A percentile compares a stretch with the other conserved stretches of the same genome.
phyloP scores from a whole-genome alignment of 2,888 invertebrate species.

The Rhodophaea formosa region DNA sequence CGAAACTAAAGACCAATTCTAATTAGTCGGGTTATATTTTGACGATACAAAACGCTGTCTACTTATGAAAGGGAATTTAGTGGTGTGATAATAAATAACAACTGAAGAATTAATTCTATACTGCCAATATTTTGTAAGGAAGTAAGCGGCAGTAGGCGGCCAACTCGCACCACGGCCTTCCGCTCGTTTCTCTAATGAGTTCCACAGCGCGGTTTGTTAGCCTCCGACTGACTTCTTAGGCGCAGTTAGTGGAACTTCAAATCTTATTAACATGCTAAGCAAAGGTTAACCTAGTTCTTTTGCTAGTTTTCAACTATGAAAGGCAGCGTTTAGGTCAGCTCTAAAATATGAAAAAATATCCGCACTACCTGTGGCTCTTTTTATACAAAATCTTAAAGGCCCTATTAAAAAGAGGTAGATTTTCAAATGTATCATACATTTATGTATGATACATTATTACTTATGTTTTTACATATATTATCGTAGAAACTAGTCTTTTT shows the following conservation, averaged over 20 bases:
- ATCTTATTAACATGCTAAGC: constrained; percentile 15
- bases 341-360: neutral
- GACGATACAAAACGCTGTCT: too few relatives aligned
- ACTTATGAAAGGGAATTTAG: too few relatives aligned
- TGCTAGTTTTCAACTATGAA: neutral
- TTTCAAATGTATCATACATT: too few relatives aligned
- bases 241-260: constrained; percentile 9
- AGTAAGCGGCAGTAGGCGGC: constrained; percentile 23
- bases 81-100: too few relatives aligned
- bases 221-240: constrained; percentile 17
- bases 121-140: neutral
- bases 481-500: too few relatives aligned
- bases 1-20: too few relatives aligned
- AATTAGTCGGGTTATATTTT: too few relatives aligned
- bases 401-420: too few relatives aligned
- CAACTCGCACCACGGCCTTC: constrained; percentile 30
- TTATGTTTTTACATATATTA: too few relatives aligned
- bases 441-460: too few relatives aligned
- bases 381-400: too few relatives aligned
- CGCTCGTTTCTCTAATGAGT: constrained; percentile 35
- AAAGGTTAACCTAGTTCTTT: constrained; percentile 22
- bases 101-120: neutral
- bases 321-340: neutral
- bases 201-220: constrained; percentile 21
- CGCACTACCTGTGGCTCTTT: too few relatives aligned